These are phyloP conservation scores for Sceloporus tristichus DNA, from an alignment of 2,113 vertebrate species.

Conservation along the genomic window DNA sequence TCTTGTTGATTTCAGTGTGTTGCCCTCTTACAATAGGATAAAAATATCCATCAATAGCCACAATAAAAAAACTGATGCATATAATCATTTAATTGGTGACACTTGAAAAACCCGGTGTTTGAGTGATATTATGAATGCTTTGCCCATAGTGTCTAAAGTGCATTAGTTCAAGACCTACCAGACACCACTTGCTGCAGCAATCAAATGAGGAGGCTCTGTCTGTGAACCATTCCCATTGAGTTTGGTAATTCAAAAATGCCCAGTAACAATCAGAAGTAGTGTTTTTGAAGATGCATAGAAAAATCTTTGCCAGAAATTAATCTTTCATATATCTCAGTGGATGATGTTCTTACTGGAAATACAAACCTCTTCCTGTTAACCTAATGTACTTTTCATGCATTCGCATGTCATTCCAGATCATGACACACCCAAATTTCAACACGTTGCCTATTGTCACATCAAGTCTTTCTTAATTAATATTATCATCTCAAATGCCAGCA, in stretches of 20 bases:
- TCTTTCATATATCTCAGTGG: conserved; percentile 35
- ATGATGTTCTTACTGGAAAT: conserved; percentile 22
- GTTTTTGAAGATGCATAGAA: conserved; percentile 41
- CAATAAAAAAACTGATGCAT: not conserved
- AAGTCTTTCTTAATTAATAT: not conserved
- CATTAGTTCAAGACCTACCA: not conserved
- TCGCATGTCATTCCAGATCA: conserved; percentile 33
- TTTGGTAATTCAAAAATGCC: conserved; percentile 45
- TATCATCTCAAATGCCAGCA: too few species aligned
- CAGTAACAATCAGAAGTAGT: conserved; percentile 55
- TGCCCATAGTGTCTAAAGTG: not conserved
- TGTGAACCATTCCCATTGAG: not conserved
- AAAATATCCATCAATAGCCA: not conserved
- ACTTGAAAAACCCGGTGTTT: not conserved
- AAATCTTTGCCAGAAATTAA: not conserved
- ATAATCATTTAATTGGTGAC: not conserved
- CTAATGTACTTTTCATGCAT: conserved; percentile 28
- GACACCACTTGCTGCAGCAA: not conserved
- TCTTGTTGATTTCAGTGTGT: not conserved
- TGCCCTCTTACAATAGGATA: not conserved
- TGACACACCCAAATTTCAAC: not conserved
- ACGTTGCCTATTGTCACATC: not conserved
- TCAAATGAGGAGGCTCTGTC: not conserved
- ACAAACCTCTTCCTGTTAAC: conserved; percentile 40
- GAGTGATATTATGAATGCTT: not conserved